Percentiles rank a stretch among this genome's conserved stretches.
These are phyloP conservation scores for Sebastes iracundus DNA, from an alignment of 2,797 vertebrate genomes.

Conservation along the genomic window DNA sequence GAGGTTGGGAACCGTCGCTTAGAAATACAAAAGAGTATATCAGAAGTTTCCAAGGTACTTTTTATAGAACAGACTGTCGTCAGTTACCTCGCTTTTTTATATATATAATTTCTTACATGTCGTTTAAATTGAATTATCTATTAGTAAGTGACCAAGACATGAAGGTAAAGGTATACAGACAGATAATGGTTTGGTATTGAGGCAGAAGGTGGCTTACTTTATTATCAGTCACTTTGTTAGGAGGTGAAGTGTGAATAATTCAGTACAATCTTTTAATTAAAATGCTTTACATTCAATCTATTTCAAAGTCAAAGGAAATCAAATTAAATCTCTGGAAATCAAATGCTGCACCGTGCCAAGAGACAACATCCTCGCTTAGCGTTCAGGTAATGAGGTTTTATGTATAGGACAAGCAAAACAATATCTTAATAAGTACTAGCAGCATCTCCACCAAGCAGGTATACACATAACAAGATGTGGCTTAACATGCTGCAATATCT, in stretches of 20 bases:
- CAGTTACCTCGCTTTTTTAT: not conserved
- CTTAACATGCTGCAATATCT: not conserved
- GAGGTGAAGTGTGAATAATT: constrained; percentile 42
- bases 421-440: constrained; percentile 1
- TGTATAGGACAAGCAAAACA: not conserved
- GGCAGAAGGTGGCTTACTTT: not conserved
- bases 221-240: constrained; percentile 25
- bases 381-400: constrained; percentile 33
- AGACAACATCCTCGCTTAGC: constrained; percentile 24
- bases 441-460: not conserved
- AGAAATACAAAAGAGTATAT: not conserved
- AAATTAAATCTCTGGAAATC: constrained; percentile 32
- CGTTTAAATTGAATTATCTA: not conserved
- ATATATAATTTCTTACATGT: not conserved
- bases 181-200: not conserved
- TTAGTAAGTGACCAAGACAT: not conserved
- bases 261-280: constrained; percentile 45
- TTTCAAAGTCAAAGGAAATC: constrained; percentile 51
- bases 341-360: not conserved
- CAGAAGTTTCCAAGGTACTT: not conserved
- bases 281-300: constrained; percentile 55
- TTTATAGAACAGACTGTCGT: not conserved
- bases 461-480: not conserved
- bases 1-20: not conserved
- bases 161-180: not conserved